phyloP scores from a whole-genome alignment of 2,113 vertebrate genomes.

The Lepus americanus region DNA sequence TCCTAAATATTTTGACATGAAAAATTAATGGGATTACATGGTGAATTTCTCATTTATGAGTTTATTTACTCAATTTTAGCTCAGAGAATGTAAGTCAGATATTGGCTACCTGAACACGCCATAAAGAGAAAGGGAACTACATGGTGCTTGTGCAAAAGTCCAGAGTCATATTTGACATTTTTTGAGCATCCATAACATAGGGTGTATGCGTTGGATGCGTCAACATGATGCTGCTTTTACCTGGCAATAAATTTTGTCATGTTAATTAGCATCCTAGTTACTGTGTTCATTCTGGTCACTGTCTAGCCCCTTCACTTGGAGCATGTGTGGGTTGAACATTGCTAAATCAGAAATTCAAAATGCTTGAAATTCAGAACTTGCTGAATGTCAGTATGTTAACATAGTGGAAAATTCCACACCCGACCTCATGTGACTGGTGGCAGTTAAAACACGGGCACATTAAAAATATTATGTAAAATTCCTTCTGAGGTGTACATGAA shows the following conservation, averaged over 20 bases:
- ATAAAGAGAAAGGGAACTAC: neutral
- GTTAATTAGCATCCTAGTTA: neutral
- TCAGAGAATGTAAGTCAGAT: neutral
- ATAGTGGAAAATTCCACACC: neutral
- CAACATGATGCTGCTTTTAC: neutral
- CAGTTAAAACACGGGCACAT: neutral
- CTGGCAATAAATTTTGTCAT: neutral
- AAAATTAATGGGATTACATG: neutral
- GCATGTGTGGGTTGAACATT: neutral
- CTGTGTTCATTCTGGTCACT: neutral
- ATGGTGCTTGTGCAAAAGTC: neutral
- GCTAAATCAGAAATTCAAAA: neutral
- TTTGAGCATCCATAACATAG: neutral
- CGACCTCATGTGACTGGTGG: neutral
- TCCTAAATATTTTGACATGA: neutral
- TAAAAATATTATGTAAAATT: neutral
- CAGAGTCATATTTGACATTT: neutral
- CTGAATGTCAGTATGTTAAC: neutral
- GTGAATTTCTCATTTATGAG: neutral
- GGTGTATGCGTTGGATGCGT: neutral
- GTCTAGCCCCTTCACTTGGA: neutral
- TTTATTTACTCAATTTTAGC: constrained; percentile 1
- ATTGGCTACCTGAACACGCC: neutral
- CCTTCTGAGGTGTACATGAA: neutral
- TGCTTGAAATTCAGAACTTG: neutral